A percentile compares a stretch with the other conserved stretches of the same genome.
These are phyloP conservation scores for Acronicta aceris DNA, from an alignment of 2,888 invertebrate genomes.

Conservation along the genomic window DNA sequence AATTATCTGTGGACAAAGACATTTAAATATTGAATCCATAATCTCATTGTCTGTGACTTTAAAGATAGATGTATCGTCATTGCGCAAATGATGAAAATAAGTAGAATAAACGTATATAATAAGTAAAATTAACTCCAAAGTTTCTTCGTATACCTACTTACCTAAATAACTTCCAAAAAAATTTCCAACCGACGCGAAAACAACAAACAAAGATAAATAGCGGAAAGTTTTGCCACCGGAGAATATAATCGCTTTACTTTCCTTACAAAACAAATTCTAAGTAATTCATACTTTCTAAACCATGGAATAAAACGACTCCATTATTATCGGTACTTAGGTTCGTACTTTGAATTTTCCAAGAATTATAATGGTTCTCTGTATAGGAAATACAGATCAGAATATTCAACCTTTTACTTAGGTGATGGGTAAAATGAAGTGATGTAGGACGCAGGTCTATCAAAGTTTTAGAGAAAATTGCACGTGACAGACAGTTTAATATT, in stretches of 20 bases:
- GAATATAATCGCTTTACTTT: slow-evolving; percentile 48
- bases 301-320: slow-evolving; percentile 28
- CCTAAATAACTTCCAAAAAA: slow-evolving; percentile 17
- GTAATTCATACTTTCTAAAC: slow-evolving; percentile 38
- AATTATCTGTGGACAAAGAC: too few species aligned
- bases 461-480: too few species aligned
- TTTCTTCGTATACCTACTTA: too few species aligned
- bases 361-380: neutral
- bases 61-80: too few species aligned
- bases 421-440: too few species aligned
- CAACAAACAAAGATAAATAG: slow-evolving; percentile 48
- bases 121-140: too few species aligned
- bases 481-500: too few species aligned
- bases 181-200: slow-evolving; percentile 29
- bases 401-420: too few species aligned
- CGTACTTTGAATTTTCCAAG: slow-evolving; percentile 4
- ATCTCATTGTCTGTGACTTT: too few species aligned
- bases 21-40: too few species aligned
- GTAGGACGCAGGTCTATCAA: too few species aligned
- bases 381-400: neutral
- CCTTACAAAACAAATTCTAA: slow-evolving; percentile 40
- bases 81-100: neutral
- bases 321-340: slow-evolving; percentile 8
- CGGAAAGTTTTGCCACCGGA: slow-evolving; percentile 33
- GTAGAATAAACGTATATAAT: too few species aligned